Evolutionary conservation across 2,888 invertebrate species (phyloP).

Genomic region (Thymelicus acteon): DNA sequence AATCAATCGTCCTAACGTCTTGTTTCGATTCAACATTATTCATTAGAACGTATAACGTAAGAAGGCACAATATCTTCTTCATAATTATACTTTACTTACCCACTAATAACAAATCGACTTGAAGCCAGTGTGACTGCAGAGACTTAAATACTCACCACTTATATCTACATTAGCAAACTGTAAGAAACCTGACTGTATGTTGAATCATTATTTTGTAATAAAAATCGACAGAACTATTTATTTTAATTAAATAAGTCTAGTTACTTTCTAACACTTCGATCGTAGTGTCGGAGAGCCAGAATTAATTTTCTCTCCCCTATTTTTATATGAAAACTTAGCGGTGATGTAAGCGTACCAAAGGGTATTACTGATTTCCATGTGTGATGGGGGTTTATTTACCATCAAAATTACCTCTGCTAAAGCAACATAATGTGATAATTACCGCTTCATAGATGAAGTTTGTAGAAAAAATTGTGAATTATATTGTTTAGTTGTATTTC

Average conservation of each 20-base stretch:
- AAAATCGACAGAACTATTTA: too few species aligned
- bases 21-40: neutral
- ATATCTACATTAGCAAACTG: neutral
- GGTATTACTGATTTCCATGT: too few species aligned
- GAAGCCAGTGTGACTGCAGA: neutral
- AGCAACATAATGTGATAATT: too few species aligned
- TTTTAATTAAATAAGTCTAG: too few species aligned
- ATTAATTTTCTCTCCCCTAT: neutral
- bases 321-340: too few species aligned
- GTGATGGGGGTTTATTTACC: too few species aligned
- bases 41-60: neutral
- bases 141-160: neutral
- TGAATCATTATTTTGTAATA: neutral
- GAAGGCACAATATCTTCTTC: neutral
- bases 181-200: neutral
- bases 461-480: too few species aligned
- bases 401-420: too few species aligned
- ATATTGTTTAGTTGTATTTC: too few species aligned
- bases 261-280: too few species aligned
- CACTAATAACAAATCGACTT: neutral
- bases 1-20: constrained; percentile 42
- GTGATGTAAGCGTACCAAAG: too few species aligned
- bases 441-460: too few species aligned
- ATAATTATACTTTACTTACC: neutral
- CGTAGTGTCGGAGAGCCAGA: neutral